Percentiles rank a stretch among this genome's conserved stretches.
Conservation (phyloP, 2,888 invertebrate species). For the Thyatira batis region DNA sequence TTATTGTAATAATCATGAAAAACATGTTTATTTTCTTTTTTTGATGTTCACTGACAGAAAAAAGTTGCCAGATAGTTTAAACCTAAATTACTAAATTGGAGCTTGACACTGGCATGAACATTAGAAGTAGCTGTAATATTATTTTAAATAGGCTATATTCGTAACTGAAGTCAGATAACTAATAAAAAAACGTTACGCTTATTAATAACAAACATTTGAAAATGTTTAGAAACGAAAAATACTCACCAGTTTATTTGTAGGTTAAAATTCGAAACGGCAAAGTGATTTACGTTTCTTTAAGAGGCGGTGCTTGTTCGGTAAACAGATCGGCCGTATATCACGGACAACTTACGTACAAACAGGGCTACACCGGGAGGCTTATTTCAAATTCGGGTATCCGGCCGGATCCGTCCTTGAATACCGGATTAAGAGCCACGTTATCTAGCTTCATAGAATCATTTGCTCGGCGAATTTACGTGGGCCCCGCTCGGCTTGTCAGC, state of each 20-base stretch:
- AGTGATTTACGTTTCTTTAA: slow-evolving; percentile 1
- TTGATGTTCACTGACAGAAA: too few species aligned
- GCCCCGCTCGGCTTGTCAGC: slow-evolving; percentile 37
- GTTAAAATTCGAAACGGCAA: background rate
- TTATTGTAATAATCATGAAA: too few species aligned
- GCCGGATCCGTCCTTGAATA: slow-evolving; percentile 34
- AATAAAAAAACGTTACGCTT: too few species aligned
- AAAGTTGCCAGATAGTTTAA: too few species aligned
- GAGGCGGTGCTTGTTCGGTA: background rate
- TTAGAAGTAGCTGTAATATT: too few species aligned
- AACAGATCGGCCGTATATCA: slow-evolving; percentile 9
- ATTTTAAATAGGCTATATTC: too few species aligned
- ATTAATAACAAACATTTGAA: background rate
- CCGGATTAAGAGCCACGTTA: slow-evolving; percentile 34
- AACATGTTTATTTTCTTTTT: too few species aligned
- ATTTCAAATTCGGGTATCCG: slow-evolving; percentile 39
- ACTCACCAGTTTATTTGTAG: background rate
- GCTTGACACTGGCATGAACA: too few species aligned
- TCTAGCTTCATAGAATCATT: slow-evolving; percentile 38
- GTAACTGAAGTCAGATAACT: too few species aligned
- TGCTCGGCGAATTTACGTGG: slow-evolving; percentile 31
- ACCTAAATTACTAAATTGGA: too few species aligned
- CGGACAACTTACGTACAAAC: slow-evolving; percentile 10
- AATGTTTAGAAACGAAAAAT: background rate
- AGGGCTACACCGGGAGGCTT: slow-evolving; percentile 16